Conservation (phyloP, 2,888 invertebrate genomes). For the Microplitis manilae region DNA sequence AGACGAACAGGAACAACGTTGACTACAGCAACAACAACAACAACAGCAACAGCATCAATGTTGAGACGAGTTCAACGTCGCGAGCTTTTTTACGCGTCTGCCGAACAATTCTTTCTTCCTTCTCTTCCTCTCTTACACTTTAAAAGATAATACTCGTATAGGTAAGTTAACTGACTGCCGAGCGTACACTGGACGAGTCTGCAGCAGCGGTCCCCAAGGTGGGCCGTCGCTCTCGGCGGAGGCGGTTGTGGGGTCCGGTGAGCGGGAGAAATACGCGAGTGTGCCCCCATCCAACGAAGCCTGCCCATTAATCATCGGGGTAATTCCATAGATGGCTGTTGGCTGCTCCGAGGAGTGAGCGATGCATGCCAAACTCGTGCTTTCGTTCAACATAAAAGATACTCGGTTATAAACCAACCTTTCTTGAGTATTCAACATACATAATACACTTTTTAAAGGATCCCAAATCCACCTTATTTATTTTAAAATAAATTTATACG, state of each 20-base stretch:
- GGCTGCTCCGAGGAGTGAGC: conserved; percentile 66
- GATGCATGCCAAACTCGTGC: conserved; percentile 68
- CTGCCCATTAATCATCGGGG: conserved; percentile 70
- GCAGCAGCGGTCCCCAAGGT: conserved; percentile 43
- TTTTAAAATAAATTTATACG: not conserved
- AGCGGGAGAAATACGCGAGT: conserved; percentile 54
- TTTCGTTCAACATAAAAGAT: not conserved
- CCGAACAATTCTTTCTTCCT: conserved; percentile 53
- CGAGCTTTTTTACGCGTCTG: conserved; percentile 68
- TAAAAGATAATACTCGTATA: conserved; percentile 6
- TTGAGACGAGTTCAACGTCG: conserved; percentile 57
- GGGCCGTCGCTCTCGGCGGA: conserved; percentile 52
- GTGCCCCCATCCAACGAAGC: conserved; percentile 47
- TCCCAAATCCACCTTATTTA: conserved; percentile 13
- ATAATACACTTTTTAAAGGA: conserved; percentile 1
- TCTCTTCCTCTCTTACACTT: conserved; percentile 14
- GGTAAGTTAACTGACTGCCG: conserved; percentile 25
- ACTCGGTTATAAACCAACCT: conserved; percentile 57
- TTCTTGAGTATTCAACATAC: conserved; percentile 9
- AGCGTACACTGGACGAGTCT: conserved; percentile 18
- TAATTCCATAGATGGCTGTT: conserved; percentile 71
- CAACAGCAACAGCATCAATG: conserved; percentile 34
- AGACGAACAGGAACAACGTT: not conserved
- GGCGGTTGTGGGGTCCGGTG: conserved; percentile 45
- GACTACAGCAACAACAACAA: conserved; percentile 35